Evolutionary conservation across 1,140 invertebrate genomes (phyloP).

Genomic region (Atopsyche davidsoni): DNA sequence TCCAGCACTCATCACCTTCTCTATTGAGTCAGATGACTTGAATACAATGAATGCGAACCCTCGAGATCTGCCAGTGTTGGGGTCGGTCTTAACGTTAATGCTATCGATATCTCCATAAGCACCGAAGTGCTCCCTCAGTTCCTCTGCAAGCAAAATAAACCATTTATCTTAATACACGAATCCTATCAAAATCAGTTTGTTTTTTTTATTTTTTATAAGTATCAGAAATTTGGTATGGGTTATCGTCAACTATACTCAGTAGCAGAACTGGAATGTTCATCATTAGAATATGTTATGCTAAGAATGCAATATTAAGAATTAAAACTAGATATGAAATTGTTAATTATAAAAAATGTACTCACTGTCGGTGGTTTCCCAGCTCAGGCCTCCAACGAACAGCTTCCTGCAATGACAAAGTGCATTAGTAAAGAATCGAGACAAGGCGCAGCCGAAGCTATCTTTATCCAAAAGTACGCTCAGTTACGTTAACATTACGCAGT

Average conservation of each 20-base stretch:
- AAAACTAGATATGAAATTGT: not conserved
- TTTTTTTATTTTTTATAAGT: not conserved
- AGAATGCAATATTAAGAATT: not conserved
- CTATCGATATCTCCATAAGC: conserved; percentile 88
- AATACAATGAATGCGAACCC: conserved; percentile 96
- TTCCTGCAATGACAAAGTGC: conserved; percentile 72
- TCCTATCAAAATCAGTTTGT: too few species aligned
- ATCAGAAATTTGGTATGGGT: conserved; percentile 39
- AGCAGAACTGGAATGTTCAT: conserved; percentile 52
- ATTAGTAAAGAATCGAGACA: conserved; percentile 27
- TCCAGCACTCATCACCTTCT: conserved; percentile 79
- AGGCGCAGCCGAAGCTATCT: conserved; percentile 25
- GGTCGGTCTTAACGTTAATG: conserved; percentile 91
- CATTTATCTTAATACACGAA: not conserved
- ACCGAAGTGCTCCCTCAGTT: conserved; percentile 84
- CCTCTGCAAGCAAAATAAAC: conserved; percentile 63
- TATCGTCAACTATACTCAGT: conserved; percentile 47
- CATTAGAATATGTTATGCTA: conserved; percentile 30
- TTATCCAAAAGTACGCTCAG: conserved; percentile 29
- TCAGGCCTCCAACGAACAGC: conserved; percentile 94
- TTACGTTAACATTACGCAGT: conserved; percentile 51
- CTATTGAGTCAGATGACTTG: conserved; percentile 77
- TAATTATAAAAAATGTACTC: conserved; percentile 51
- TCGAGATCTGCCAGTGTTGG: conserved; percentile 80
- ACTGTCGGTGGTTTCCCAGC: conserved; percentile 98